These are phyloP conservation scores for Hermaeophaga mercurialis DNA, from an alignment of 2,888 invertebrate genomes.

Conservation along the genomic window DNA sequence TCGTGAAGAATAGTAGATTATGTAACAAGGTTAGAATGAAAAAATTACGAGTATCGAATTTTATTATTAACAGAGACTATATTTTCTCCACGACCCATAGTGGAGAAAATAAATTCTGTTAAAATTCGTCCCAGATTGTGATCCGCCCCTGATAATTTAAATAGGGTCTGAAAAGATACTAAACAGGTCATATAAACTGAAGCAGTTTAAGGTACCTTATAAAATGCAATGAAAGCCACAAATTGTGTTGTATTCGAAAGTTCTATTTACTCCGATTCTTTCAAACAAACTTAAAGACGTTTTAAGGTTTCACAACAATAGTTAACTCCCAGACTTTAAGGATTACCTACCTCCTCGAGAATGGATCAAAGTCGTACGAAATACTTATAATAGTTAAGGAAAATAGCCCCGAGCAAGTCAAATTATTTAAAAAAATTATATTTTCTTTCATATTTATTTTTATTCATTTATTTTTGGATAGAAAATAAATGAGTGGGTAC, in stretches of 20 bases:
- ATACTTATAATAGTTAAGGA: not conserved
- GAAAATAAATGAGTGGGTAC: too few relatives aligned
- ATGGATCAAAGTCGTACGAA: not conserved
- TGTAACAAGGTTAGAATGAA: too few relatives aligned
- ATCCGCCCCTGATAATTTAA: not conserved
- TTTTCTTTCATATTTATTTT: too few relatives aligned
- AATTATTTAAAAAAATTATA: too few relatives aligned
- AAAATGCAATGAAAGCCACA: constrained; percentile 1
- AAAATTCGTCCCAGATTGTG: not conserved
- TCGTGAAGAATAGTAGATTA: too few relatives aligned
- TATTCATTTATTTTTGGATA: too few relatives aligned
- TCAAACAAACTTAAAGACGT: not conserved
- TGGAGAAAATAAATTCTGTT: not conserved
- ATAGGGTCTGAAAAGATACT: not conserved
- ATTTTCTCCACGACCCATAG: not conserved
- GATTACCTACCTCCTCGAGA: not conserved
- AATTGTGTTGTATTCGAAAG: constrained; percentile 7
- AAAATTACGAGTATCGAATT: too few relatives aligned
- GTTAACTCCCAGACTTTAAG: not conserved
- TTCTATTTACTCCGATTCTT: not conserved
- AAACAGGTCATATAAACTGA: not conserved
- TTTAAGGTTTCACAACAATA: not conserved
- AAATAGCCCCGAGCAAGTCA: too few relatives aligned
- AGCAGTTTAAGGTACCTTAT: not conserved
- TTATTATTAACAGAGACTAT: too few relatives aligned